Evolutionary conservation across 2,797 vertebrate species (phyloP), one percentile per base, ranked within the genome.

Genomic region (Eulemur mongoz): DNA sequence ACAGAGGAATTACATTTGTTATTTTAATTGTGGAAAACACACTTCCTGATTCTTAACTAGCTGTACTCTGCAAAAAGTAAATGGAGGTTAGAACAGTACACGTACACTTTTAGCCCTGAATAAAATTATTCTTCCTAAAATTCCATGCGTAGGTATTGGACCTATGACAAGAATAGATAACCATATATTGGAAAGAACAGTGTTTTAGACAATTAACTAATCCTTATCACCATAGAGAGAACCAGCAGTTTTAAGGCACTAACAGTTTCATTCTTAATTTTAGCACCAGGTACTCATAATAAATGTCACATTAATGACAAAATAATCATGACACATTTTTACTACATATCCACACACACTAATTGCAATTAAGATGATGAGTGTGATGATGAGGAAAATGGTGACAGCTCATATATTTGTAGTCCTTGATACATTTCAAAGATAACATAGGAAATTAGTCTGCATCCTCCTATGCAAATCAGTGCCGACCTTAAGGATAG

Each of bases 231-330:
- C 43, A 54, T 6, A 61, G 4, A 78, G 5, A 61, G 32, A 82
- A 35, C 25, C 69, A 90, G 54, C 12, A 48, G 32, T 70, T 30
- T 72, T 25, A 72, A 83, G 35, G 4, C 13, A 75, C n/a, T 80
- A 89, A 89, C 20, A 57, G 52, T 67, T 85, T 89, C 40, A 80
- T 48, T 93, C 32, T 93, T 81, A 69, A 82, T 54, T 93, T 93
- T 27, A 30, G 43, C 12, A 78, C 30, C 76, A 69, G 18, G 11
- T 32, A 86, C n/a, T 76, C 17, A 76, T 65, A 30, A 72, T 79
- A 70, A 91, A 59, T 59, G 81, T 72, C 43, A 72, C 32, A 45
- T 50, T 73, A 83, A 40, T 78, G 27, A 82, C 40, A 82, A 94
- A 83, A 65, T 63, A 59, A 72, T 89, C 52, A 72, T 54, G 54